Conservation (phyloP, 2,888 invertebrate species). For the Platerodrilus igneus region DNA sequence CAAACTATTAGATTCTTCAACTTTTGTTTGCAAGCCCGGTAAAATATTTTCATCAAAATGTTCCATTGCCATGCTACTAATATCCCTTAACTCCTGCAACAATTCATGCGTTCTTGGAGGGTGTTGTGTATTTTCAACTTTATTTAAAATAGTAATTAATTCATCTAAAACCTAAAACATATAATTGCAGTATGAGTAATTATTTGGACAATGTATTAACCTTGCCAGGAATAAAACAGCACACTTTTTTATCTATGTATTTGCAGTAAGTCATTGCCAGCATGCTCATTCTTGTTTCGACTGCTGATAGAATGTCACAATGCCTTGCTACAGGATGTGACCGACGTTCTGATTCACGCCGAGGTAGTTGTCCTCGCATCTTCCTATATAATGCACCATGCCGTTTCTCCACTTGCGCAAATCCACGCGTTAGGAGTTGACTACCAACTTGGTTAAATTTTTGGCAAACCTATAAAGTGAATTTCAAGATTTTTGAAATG, state of each 20-base stretch:
- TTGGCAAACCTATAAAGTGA: conserved; percentile 68
- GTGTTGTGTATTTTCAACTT: conserved; percentile 64
- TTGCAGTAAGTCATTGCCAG: conserved; percentile 89
- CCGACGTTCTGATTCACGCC: conserved; percentile 84
- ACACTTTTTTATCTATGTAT: conserved; percentile 75
- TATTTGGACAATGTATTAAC: too few species aligned
- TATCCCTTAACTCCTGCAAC: conserved; percentile 82
- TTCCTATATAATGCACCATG: conserved; percentile 71
- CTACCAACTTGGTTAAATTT: conserved; percentile 72
- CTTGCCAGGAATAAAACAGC: conserved; percentile 93
- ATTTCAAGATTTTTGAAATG: too few species aligned
- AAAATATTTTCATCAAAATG: conserved; percentile 89
- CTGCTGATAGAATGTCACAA: conserved; percentile 82
- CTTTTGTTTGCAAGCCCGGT: conserved; percentile 46
- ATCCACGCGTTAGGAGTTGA: conserved; percentile 75
- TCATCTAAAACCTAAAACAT: conserved; percentile 79
- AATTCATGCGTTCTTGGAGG: conserved; percentile 73
- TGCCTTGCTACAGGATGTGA: conserved; percentile 82
- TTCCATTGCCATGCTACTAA: conserved; percentile 94
- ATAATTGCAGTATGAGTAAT: too few species aligned
- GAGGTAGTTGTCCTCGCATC: conserved; percentile 76
- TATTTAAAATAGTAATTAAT: conserved; percentile 66
- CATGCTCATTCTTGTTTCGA: conserved; percentile 89
- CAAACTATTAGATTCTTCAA: conserved; percentile 32
- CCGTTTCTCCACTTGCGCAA: conserved; percentile 71